Percentiles rank a stretch among this genome's conserved stretches.
These are phyloP conservation scores for Aphis craccivora DNA, from an alignment of 1,140 invertebrate species.

Conservation along the genomic window DNA sequence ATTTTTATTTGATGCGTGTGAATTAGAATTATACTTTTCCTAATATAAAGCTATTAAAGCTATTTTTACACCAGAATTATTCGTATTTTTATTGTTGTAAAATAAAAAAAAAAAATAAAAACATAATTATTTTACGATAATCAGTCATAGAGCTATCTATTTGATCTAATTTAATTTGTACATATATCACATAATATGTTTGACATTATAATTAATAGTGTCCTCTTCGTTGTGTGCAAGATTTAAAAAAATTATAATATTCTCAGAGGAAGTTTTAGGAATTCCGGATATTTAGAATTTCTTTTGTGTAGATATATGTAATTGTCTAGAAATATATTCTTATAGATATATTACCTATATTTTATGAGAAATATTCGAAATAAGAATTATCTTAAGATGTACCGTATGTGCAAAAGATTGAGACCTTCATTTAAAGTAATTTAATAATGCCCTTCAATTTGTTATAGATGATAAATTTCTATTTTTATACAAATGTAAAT, in stretches of 20 bases:
- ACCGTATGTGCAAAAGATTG: neutral
- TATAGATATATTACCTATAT: neutral
- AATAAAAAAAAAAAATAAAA: neutral
- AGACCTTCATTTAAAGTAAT: slow-evolving; percentile 26
- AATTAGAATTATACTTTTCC: neutral
- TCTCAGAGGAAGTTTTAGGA: neutral
- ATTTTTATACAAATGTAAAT: slow-evolving; percentile 24
- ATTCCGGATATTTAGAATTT: neutral
- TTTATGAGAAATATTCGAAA: neutral
- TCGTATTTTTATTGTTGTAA: neutral
- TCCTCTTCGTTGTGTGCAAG: neutral
- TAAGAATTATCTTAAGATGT: neutral
- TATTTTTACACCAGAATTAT: neutral
- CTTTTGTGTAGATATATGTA: neutral
- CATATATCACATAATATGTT: neutral
- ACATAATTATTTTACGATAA: neutral
- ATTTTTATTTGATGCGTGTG: neutral
- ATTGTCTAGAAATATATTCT: neutral
- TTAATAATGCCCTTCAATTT: slow-evolving; percentile 51
- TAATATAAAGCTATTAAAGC: neutral
- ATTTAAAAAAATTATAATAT: neutral
- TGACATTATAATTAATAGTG: neutral
- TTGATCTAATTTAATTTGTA: neutral
- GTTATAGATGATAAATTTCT: slow-evolving; percentile 42
- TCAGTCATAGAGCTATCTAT: neutral